Base-by-base conservation (phyloP, 2,888 invertebrate genomes). In the Lysandra bellargus region DNA sequence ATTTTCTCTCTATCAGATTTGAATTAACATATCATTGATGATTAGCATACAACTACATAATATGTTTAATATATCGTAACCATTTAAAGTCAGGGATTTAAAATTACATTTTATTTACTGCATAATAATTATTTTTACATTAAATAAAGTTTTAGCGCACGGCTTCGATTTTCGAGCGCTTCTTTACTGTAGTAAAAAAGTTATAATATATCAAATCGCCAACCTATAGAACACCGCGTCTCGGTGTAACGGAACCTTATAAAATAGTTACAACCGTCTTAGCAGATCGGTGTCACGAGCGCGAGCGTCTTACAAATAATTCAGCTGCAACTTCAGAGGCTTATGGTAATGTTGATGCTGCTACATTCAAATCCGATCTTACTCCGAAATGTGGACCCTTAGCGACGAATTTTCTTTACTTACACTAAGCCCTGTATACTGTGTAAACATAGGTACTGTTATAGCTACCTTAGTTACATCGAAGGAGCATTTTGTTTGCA, bases 291-390 rank as follows among this genome's bases (percentile, higher is more conserved):
- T 82, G 81, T 82, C 83, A 80, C 78, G 80, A 82, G 85, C 87
- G 87, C 78, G 80, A 82, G 85, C 87, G 87, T 88, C 87, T 87
- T 88, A 82, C 82, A 89, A 90, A 89, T 91, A 91, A 91, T 90
- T 91, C 91, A 88, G 85, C 85, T 87, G 86, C 88, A 91, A 92
- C 89, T 91, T 91, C 87, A 89, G 90, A 89, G 89, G 91, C 88
- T 93, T 92, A 92, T 93, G 92, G 87, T 91, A 92, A 93, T 93
- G 88, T 90, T 86, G 87, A 81, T 90, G 88, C 90, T 88, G 87
- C 87, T 91, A 85, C 86, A 90, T 92, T 91, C 91, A 92, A 91
- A 92, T 90, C 91, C 90, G 87, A 87, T 90, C 88, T 87, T 83
- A 83, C 85, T 87, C 84, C 83, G 82, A 81, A 84, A 86, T 81